Conservation (phyloP, 2,113 vertebrate genomes). For the Gallinago media region DNA sequence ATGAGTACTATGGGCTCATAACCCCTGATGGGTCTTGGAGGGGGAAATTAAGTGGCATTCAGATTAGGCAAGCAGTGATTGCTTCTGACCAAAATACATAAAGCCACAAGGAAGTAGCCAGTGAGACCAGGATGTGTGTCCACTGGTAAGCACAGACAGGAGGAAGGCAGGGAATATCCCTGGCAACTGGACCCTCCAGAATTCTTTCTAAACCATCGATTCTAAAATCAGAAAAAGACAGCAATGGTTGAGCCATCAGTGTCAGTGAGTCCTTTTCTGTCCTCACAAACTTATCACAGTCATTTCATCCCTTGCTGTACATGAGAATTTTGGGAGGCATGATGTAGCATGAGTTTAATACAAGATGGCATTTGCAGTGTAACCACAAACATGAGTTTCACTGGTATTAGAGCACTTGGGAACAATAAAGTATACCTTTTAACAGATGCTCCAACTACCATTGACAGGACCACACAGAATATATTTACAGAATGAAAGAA, state of each 20-base stretch:
- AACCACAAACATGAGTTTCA: not conserved
- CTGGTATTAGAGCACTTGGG: not conserved
- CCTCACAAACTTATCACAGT: not conserved
- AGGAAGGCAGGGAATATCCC: not conserved
- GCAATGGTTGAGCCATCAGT: rapidly evolving
- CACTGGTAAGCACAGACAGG: not conserved
- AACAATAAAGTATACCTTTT: not conserved
- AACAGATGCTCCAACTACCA: not conserved
- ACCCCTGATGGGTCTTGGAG: not conserved
- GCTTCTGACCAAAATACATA: not conserved
- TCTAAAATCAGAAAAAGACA: not conserved
- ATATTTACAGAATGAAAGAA: not conserved
- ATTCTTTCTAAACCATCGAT: not conserved
- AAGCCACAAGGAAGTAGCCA: not conserved
- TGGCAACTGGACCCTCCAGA: not conserved
- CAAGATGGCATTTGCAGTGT: not conserved
- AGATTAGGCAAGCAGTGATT: not conserved
- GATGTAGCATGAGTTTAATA: not conserved
- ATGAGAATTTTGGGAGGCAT: not conserved
- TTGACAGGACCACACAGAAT: not conserved
- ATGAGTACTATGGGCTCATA: not conserved
- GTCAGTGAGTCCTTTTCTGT: not conserved
- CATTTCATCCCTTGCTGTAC: not conserved
- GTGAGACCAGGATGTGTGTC: not conserved
- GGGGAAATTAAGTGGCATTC: not conserved